phyloP scores from a whole-genome alignment of 1,140 invertebrate species.

The Mercenaria mercenaria region DNA sequence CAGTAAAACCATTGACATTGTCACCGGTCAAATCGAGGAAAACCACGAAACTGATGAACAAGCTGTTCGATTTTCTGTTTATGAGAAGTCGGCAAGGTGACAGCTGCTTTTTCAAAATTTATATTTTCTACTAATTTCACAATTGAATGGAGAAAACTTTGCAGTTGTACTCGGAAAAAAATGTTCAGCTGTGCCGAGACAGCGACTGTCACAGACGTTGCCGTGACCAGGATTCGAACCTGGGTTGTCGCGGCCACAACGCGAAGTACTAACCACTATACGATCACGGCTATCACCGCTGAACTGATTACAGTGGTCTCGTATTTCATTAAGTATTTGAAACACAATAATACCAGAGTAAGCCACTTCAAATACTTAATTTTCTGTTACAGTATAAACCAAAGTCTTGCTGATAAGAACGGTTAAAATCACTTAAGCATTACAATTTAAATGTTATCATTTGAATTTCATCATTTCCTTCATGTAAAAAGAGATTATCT shows the following conservation, averaged over 20 bases:
- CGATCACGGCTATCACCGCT: slow-evolving; percentile 90
- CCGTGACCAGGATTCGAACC: slow-evolving; percentile 98
- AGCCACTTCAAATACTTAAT: no score
- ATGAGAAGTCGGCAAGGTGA: slow-evolving; percentile 35
- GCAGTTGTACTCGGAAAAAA: background rate
- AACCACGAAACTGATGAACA: background rate
- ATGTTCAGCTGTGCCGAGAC: slow-evolving; percentile 45
- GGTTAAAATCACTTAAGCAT: no score
- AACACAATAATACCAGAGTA: no score
- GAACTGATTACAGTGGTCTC: slow-evolving; percentile 21
- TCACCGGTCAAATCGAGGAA: background rate
- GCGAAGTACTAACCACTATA: slow-evolving; percentile 97
- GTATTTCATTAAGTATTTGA: no score
- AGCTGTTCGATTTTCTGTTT: slow-evolving; percentile 25
- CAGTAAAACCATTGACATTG: background rate
- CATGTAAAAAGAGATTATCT: no score
- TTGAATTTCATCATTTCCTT: no score
- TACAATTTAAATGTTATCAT: no score
- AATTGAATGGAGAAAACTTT: background rate
- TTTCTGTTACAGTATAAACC: no score
- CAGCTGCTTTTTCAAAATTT: background rate
- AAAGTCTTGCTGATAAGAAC: no score
- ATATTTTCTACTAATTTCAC: background rate
- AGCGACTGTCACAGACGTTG: slow-evolving; percentile 85
- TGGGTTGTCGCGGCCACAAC: slow-evolving; percentile 97